These are phyloP conservation scores for Spilarctia lutea DNA, from an alignment of 2,888 invertebrate species.

Conservation along the genomic window DNA sequence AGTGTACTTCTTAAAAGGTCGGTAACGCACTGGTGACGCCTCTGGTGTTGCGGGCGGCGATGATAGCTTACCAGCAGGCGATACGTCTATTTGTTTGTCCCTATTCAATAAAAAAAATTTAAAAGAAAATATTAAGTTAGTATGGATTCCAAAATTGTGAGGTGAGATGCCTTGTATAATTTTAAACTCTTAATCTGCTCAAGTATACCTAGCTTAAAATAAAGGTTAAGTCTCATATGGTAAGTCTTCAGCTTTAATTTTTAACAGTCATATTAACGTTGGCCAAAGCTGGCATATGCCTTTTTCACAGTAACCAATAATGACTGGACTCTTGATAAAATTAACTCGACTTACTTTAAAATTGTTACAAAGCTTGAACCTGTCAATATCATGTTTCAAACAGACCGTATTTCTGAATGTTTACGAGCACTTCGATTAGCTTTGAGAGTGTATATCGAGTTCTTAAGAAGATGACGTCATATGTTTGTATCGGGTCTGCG, in stretches of 20 bases:
- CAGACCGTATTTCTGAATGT: slow-evolving; percentile 32
- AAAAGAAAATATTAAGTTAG: too few relatives aligned
- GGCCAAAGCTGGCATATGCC: neutral
- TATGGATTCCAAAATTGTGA: too few relatives aligned
- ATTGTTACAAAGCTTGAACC: slow-evolving; percentile 24
- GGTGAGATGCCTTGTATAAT: too few relatives aligned
- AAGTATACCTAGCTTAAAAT: too few relatives aligned
- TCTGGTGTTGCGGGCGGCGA: too few relatives aligned
- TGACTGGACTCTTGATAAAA: neutral
- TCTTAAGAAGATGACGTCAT: slow-evolving; percentile 27
- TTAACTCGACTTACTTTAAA: slow-evolving; percentile 4
- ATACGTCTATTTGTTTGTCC: too few relatives aligned
- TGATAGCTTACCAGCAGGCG: too few relatives aligned
- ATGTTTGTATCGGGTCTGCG: slow-evolving; percentile 13
- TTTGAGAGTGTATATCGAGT: slow-evolving; percentile 19
- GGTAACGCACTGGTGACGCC: too few relatives aligned
- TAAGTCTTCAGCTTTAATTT: neutral
- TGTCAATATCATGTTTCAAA: slow-evolving; percentile 31
- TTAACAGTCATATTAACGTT: neutral
- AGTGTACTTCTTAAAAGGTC: too few relatives aligned
- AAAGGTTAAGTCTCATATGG: neutral
- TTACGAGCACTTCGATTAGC: slow-evolving; percentile 37
- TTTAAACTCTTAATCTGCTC: too few relatives aligned
- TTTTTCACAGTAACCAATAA: neutral
- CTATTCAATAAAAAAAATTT: too few relatives aligned